Percentiles rank a stretch among this genome's conserved stretches.
These are phyloP conservation scores for Amiota communis DNA, from an alignment of 2,888 invertebrate species.

Conservation along the genomic window DNA sequence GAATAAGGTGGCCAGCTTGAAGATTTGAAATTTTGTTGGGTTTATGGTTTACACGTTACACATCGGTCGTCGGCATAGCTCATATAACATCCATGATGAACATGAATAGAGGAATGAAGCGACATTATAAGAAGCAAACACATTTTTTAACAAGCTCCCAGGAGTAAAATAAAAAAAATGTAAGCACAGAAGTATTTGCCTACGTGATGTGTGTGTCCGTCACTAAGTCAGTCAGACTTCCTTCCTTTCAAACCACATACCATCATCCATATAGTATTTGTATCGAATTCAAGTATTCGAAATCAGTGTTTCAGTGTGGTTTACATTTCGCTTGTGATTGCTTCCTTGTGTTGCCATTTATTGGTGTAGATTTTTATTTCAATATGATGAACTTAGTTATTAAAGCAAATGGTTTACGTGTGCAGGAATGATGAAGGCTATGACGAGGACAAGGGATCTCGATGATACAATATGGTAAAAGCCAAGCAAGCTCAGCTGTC, in stretches of 20 bases:
- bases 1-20: slow-evolving; percentile 12
- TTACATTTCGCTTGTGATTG: slow-evolving; percentile 28
- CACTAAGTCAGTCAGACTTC: slow-evolving; percentile 6
- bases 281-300: slow-evolving; percentile 18
- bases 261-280: neutral
- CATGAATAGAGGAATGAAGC: neutral
- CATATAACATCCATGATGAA: slow-evolving; percentile 19
- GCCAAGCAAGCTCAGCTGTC: too few relatives aligned
- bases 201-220: slow-evolving; percentile 59
- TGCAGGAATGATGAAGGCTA: neutral
- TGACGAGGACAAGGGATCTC: too few relatives aligned
- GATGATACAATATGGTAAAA: too few relatives aligned
- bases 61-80: neutral
- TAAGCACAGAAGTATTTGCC: slow-evolving; percentile 60
- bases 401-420: slow-evolving; percentile 17
- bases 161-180: slow-evolving; percentile 64
- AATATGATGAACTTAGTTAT: slow-evolving; percentile 34
- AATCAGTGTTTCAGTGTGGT: slow-evolving; percentile 31
- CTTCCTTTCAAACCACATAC: neutral
- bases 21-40: slow-evolving; percentile 2
- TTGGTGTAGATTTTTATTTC: slow-evolving; percentile 34
- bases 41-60: slow-evolving; percentile 19
- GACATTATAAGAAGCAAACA: slow-evolving; percentile 38
- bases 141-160: slow-evolving; percentile 68
- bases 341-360: slow-evolving; percentile 8